Base-by-base conservation (phyloP, 1,140 invertebrate genomes). In the Drosophila malerkotliana region DNA sequence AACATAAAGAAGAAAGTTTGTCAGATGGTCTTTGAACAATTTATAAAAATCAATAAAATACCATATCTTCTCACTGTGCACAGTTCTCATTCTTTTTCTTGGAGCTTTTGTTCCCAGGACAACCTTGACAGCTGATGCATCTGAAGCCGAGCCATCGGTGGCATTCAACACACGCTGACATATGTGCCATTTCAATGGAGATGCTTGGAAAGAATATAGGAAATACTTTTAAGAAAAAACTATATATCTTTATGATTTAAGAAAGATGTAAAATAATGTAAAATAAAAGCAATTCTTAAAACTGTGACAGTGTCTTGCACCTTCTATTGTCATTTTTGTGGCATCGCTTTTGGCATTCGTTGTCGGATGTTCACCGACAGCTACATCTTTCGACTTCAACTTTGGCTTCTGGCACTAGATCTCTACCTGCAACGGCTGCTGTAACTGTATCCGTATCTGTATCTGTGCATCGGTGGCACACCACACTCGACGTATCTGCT, bases 111-210 rank as follows among this genome's bases (percentile, higher is more conserved):
- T 85, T 85, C 59, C 73, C 53, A 80, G 60, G 76, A 79, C 80
- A 83, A 48, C 80, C 79, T 83, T 83, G 80, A 66, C 80, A 83
- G 76, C 69, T 53, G 61, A 73, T 58, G 75, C 49, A 61, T 34
- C 26, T 37, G 15, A 44, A 59, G 8, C 34, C 34, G 8, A 73
- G 62, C 37, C 54, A 44, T 45, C 51, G 64, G 55, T 62, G 75
- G 75, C 71, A 87, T 87, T 69, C 71, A 66, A 87, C 81, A 82
- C 82, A 61, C 34, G 59, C 59, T 87, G 82, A 78, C 78, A 82
- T 84, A 72, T 85, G 77, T 61, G 77, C 54, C 72, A 62, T 55
- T 44, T 71, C 34, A 47, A 61, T 39, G 53, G 51, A 24, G 54
- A 63, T 60, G 66, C 49, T 44, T 24, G 18, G 55, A 34, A 32